These are phyloP conservation scores for Mesembrinibis cayennensis DNA, from an alignment of 2,113 vertebrate species.

Conservation along the genomic window DNA sequence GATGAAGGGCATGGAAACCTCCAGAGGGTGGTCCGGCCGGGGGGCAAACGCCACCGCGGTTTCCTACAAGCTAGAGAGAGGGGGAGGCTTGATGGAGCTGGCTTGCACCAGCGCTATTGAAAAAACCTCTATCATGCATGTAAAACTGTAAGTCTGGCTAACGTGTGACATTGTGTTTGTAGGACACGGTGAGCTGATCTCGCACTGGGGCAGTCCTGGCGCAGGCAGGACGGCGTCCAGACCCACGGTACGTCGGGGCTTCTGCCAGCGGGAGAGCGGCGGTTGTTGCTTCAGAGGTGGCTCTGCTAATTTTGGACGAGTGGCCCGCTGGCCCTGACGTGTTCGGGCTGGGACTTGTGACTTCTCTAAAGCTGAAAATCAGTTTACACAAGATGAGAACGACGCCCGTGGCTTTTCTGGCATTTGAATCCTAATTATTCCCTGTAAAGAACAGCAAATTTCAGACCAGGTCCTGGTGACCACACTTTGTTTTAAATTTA, in stretches of 20 bases:
- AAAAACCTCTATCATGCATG: accelerated
- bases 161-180: not conserved
- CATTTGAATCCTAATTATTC: not conserved
- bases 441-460: accelerated
- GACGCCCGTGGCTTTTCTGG: not conserved
- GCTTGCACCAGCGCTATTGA: not conserved
- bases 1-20: not conserved
- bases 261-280: not conserved
- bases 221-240: accelerated
- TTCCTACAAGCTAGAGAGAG: not conserved
- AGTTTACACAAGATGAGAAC: accelerated
- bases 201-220: accelerated
- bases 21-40: not conserved
- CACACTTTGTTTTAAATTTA: not conserved
- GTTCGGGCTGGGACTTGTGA: not conserved
- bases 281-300: not conserved
- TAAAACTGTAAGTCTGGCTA: not conserved
- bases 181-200: accelerated
- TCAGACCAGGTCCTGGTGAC: not conserved
- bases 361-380: not conserved
- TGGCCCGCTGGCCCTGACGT: not conserved
- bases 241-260: accelerated
- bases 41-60: accelerated
- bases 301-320: not conserved
- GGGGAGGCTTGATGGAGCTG: not conserved